Evolutionary conservation across 30 jellyfish, hydroid and myxozoan genomes (phyloP).

Genomic region (Pelagia noctiluca): DNA sequence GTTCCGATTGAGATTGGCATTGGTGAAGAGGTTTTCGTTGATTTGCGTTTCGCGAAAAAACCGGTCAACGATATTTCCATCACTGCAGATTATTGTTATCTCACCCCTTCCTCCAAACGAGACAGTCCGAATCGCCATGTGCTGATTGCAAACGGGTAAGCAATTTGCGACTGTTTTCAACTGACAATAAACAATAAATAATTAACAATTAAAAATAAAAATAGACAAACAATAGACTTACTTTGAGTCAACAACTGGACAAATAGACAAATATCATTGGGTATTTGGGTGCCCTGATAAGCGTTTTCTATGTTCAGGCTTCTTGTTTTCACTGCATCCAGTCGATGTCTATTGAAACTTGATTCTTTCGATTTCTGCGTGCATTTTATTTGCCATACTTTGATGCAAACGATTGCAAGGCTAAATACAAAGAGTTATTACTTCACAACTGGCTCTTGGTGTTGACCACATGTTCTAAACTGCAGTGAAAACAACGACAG

Average conservation of each 20-base stretch:
- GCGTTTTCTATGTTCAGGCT: no score
- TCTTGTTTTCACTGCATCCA: no score
- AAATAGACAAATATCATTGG: no score
- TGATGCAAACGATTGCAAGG: no score
- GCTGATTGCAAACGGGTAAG: constrained; percentile 52
- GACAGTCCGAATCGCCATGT: constrained; percentile 12
- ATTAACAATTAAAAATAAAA: not conserved
- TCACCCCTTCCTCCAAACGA: constrained; percentile 60
- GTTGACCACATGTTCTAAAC: no score
- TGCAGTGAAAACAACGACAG: no score
- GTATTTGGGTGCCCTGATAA: no score
- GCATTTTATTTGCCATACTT: no score
- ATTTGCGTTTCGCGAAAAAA: constrained; percentile 34
- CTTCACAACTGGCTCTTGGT: not conserved
- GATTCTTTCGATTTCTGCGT: no score
- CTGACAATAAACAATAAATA: not conserved
- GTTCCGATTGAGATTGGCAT: constrained; percentile 38
- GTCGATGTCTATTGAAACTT: no score
- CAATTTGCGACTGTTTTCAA: not conserved
- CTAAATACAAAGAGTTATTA: not conserved
- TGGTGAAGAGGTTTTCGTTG: constrained; percentile 59
- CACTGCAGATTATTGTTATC: constrained; percentile 46
- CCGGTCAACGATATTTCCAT: constrained; percentile 33
- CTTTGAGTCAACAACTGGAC: not conserved
- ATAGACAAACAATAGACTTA: not conserved